Evolutionary conservation across 1,140 invertebrate genomes (phyloP).

Genomic region (Scaptomyza montana): DNA sequence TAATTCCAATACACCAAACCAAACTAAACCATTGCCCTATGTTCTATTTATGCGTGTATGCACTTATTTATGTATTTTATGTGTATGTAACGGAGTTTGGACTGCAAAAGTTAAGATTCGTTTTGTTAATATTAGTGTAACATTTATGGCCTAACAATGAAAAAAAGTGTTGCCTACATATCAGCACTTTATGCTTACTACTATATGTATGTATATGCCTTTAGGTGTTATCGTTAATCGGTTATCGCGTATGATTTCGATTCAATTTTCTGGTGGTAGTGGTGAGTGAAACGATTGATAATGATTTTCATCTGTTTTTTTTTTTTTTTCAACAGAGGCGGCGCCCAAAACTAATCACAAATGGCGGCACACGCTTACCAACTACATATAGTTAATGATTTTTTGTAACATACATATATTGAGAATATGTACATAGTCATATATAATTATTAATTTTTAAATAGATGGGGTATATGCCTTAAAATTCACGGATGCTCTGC

Average conservation of each 20-base stretch:
- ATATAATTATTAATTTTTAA: constrained; percentile 26
- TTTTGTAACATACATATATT: constrained; percentile 54
- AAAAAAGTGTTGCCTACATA: constrained; percentile 51
- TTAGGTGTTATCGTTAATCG: constrained; percentile 9
- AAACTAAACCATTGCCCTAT: constrained; percentile 21
- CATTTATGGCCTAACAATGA: constrained; percentile 78
- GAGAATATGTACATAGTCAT: background rate
- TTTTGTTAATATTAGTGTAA: constrained; percentile 57
- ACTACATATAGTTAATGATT: constrained; percentile 48
- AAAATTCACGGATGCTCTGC: constrained; percentile 16
- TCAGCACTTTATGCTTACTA: constrained; percentile 57
- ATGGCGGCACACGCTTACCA: constrained; percentile 61
- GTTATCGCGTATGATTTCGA: constrained; percentile 20
- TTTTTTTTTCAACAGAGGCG: too few relatives aligned
- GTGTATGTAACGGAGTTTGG: constrained; percentile 36
- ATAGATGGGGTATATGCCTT: constrained; percentile 27
- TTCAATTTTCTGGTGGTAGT: constrained; percentile 44
- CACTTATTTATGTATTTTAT: background rate
- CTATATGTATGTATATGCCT: constrained; percentile 46
- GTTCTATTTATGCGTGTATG: background rate
- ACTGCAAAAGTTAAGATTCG: constrained; percentile 50
- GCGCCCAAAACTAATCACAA: constrained; percentile 69
- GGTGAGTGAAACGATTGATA: constrained; percentile 38
- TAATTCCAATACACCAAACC: constrained; percentile 24
- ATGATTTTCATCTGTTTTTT: background rate